Evolutionary conservation across 2,888 invertebrate species (phyloP), one percentile per base, ranked within the genome.

Genomic region (Netelia fuscicornis): DNA sequence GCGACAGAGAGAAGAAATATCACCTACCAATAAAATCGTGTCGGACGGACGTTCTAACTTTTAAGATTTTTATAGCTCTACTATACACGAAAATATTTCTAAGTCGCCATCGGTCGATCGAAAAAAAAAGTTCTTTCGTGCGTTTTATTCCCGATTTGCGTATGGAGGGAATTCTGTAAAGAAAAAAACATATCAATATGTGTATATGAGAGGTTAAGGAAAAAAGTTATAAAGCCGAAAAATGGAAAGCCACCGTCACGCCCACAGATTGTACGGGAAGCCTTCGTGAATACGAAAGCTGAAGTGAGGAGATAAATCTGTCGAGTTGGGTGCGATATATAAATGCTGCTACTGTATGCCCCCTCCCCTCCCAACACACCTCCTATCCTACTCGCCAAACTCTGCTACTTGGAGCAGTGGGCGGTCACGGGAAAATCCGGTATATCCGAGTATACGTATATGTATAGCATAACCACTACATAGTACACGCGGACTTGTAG

Each of bases 261-360:
- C 65, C 62, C 81, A 60, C 68, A 70, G 75, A 70, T 75, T 75
- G 62, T 70, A 52, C 75, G 75, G 52, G 52, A 75, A 52, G 9
- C 65, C 75, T 17, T 52, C 75, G 81, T 75, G 81, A 81, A 81
- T 81, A 62, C 80, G 80, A 58, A 74, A 75, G 37, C 68, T 75
- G 75, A 81, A 81, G 70, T 60, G 72, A 44, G 42, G 81, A 81
- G 75, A 81, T 81, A 81, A 81, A 81, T 81, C 81, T 75, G 81
- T 75, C 81, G 54, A 52, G 68, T 60, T 81, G 75, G 75, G 81
- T 75, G 81, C 70, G 62, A 81, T 81, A 81, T 75, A 81, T 75
- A 81, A 75, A 75, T 70, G 68, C 70, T 67, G 56, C 56, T 37
- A 37, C 56, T 52, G 3, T 48, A 25, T 37, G n/a, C 25, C 30